phyloP scores from a whole-genome alignment of 2,113 vertebrate species.

The Indri indri region DNA sequence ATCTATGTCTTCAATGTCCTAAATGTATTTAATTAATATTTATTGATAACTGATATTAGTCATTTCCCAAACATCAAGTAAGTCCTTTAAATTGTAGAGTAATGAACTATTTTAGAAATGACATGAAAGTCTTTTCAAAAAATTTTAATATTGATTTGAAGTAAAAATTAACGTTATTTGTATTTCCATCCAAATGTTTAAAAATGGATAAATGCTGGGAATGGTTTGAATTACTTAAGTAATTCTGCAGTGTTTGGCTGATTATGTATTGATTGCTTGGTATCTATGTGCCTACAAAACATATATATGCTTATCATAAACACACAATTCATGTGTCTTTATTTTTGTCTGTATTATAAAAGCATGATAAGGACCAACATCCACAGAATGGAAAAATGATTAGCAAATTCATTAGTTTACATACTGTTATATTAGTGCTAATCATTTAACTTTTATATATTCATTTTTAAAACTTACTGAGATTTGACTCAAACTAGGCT shows the following conservation, averaged over 20 bases:
- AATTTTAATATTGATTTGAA: conserved; percentile 6
- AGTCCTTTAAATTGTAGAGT: conserved; percentile 2
- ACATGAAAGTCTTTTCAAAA: neutral
- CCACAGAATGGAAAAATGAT: neutral
- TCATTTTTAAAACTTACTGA: conserved; percentile 27
- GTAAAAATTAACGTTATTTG: neutral
- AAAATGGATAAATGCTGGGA: neutral
- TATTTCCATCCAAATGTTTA: neutral
- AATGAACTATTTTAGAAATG: neutral
- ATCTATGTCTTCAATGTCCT: neutral
- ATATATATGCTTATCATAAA: neutral
- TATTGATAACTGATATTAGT: neutral
- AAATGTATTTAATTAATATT: neutral
- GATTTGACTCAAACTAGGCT: conserved; percentile 15
- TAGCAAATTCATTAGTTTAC: neutral
- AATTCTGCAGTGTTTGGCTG: neutral
- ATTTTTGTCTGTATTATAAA: conserved; percentile 25
- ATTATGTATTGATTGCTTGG: neutral
- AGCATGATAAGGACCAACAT: neutral
- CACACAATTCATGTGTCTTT: neutral
- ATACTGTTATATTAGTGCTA: neutral
- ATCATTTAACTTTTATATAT: conserved; percentile 17
- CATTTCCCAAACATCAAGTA: conserved; percentile 20
- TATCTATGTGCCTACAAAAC: neutral
- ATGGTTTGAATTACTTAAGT: conserved; percentile 20